phyloP scores from a whole-genome alignment of 1,140 invertebrate species.

The Drosophila rufa region DNA sequence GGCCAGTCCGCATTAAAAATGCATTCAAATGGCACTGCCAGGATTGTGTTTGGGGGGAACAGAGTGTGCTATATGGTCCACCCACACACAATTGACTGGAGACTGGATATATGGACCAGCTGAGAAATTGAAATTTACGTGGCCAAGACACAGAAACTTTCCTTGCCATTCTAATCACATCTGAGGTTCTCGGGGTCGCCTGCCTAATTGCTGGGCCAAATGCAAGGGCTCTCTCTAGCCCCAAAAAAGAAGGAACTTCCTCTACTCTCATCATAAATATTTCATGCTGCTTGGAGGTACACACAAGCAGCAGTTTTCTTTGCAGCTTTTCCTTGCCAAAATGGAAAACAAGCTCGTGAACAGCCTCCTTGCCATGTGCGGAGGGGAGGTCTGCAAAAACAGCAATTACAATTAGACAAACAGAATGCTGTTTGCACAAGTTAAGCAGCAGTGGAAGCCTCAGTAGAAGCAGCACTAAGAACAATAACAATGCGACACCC shows the following conservation, averaged over 20 bases:
- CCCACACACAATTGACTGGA: constrained; percentile 57
- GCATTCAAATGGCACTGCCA: constrained; percentile 72
- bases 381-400: constrained; percentile 57
- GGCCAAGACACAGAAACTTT: constrained; percentile 37
- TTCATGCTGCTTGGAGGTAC: constrained; percentile 56
- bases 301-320: constrained; percentile 19
- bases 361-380: constrained; percentile 17
- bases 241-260: constrained; percentile 3
- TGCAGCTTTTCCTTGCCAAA: constrained; percentile 27
- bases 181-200: constrained; percentile 18
- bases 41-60: background rate
- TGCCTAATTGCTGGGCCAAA: constrained; percentile 61
- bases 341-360: constrained; percentile 62
- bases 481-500: constrained; percentile 51
- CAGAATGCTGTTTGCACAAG: constrained; percentile 80
- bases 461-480: constrained; percentile 46
- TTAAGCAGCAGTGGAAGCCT: constrained; percentile 68
- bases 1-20: constrained; percentile 75
- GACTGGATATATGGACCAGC: constrained; percentile 24
- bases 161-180: constrained; percentile 58
- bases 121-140: constrained; percentile 60
- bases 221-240: constrained; percentile 19
- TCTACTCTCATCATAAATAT: constrained; percentile 65
- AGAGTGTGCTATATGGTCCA: constrained; percentile 12
- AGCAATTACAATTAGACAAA: constrained; percentile 84